Base-by-base conservation (phyloP, 2,113 vertebrate genomes). In the Cyphomyrus discorhynchus region DNA sequence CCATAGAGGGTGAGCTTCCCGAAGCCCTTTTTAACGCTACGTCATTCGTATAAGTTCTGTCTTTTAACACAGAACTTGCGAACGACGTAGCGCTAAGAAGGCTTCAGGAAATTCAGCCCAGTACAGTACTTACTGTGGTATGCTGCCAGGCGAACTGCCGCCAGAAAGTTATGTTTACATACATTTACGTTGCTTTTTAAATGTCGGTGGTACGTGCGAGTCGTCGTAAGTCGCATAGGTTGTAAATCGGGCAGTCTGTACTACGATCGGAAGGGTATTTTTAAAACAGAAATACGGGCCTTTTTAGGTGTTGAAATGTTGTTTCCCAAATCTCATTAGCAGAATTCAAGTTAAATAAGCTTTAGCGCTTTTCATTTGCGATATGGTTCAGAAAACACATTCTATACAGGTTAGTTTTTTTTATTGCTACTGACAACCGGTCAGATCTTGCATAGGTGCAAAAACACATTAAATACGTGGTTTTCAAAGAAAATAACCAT, bases 401-500 rank as follows among this genome's bases (percentile, higher is more conserved):
- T 70, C 3, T 70, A 13, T 70, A 3, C n/a, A 27, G 62, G 62
- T 66, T 66, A n/a, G 24, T 35, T 27, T 27, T 27, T 27, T 83
- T 47, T 15, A 15, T 24, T 5, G 10, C 42, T 84, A 47, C 9
- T 47, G 21, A 27, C 21, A 85, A 85, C 19, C 42, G 15, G 52
- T 70, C 42, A 39, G 52, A 31, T 46, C 91, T 52, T 77, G n/a
- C n/a, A 77, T 86, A 88, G 88, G 92, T 86, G 42, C 52, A 45
- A 46, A 87, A 92, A 90, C 39, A 52, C 70, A 92, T 49, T 53
- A 24, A 80, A 35, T 92, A 88, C 91, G 87, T 93, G 91, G 90
- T 89, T 49, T 88, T 87, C 47, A 4, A 47, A 85, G 46, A 27
- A 47, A 27, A n/a, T 3, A 70, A 31, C 9, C 62, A 70, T 31